Base-by-base conservation (phyloP, 1,140 invertebrate species). In the Melanaphis sacchari region DNA sequence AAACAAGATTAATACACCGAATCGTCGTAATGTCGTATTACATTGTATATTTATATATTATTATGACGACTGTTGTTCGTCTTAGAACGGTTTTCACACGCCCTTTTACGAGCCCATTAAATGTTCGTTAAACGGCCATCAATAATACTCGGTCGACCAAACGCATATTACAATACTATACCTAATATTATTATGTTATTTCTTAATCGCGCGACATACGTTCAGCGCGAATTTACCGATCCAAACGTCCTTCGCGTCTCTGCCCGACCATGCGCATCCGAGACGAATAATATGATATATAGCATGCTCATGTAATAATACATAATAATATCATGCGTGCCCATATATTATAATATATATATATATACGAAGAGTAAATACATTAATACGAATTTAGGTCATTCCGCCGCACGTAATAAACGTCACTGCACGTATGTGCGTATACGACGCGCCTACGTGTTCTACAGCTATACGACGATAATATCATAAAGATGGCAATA, bases 171-270 rank as follows among this genome's bases (percentile, higher is more conserved):
- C 54, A 59, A n/a, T 66, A 46, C 9, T 2, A 3, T 21, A 15
- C 46, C 46, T 21, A 18, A 9, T 43, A 59, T 2, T 9, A 26
- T 26, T 59, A 26, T 15, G 31, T 66, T 66, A 66, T 66, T 66
- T 66, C 59, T 82, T 82, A 82, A 82, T 82, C 36, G n/a, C 22
- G 81, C 81, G 81, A 82, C 81, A 82, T 38, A 82, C 81, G 81
- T 82, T 82, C 36, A 21, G 81, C 36, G 81, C 36, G 22, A 82
- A 82, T 82, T 82, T 82, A 82, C 36, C 38, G 76, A 66, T 66
- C 59, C 31, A 4, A 4, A 66, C 59, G 59, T 66, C 59, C 31
- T 15, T 18, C 59, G 26, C 8, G 46, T 49, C 59, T 18, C 59
- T 11, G 9, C 59, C 59, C 59, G 59, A 66, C 54, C 43, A 9